A percentile compares a stretch with the other conserved stretches of the same genome.
Conservation (phyloP, 2,888 invertebrate genomes). For the Microplitis deprimator region DNA sequence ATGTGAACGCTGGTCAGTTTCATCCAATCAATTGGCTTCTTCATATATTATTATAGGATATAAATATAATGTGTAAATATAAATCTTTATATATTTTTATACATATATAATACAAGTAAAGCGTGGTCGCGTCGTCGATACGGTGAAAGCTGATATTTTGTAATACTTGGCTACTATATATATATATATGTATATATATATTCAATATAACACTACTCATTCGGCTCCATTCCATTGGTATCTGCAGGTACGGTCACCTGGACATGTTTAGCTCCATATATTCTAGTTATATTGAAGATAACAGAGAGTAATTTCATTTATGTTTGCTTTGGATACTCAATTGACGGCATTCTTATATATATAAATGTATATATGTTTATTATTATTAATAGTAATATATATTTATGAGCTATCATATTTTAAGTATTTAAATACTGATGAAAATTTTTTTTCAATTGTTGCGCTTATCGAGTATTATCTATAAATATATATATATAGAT, state of each 20-base stretch:
- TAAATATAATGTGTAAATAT: background rate
- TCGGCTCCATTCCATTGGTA: constrained; percentile 63
- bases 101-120: background rate
- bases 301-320: constrained; percentile 1
- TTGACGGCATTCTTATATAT: background rate
- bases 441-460: background rate
- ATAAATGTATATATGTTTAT: background rate
- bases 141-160: constrained; percentile 72
- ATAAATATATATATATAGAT: background rate
- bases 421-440: background rate
- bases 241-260: constrained; percentile 24
- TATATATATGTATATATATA: background rate
- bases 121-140: constrained; percentile 50
- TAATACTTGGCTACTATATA: constrained; percentile 65
- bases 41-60: background rate
- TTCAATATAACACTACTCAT: constrained; percentile 45
- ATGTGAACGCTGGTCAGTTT: too few species aligned
- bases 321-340: background rate
- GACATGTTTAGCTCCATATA: constrained; percentile 12
- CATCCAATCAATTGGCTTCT: background rate
- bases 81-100: constrained; percentile 3
- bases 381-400: background rate
- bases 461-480: background rate
- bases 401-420: background rate
- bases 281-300: background rate